Conservation (phyloP, 2,113 vertebrate species). For the Passerina amoena region DNA sequence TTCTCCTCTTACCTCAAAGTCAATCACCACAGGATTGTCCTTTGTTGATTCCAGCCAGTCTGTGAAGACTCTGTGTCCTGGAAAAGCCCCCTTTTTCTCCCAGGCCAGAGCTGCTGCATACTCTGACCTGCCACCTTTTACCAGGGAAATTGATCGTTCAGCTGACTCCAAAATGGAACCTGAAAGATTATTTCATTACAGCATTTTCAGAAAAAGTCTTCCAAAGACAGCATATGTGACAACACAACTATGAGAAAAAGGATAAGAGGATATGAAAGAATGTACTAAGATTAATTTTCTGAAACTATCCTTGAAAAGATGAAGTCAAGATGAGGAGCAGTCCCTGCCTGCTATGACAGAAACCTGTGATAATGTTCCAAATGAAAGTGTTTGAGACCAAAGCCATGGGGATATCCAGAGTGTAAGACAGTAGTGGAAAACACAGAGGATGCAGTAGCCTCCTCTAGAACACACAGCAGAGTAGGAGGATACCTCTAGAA, state of each 20-base stretch:
- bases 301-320: not conserved
- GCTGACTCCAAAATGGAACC: slow-evolving; percentile 86
- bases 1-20: slow-evolving; percentile 79
- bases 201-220: not conserved
- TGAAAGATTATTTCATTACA: slow-evolving; percentile 41
- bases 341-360: accelerated
- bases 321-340: not conserved
- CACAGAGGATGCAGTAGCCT: not conserved
- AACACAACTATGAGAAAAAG: not conserved
- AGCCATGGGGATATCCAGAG: not conserved
- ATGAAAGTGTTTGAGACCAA: not conserved
- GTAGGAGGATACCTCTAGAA: not conserved
- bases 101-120: slow-evolving; percentile 83
- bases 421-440: not conserved
- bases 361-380: not conserved
- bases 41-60: slow-evolving; percentile 87
- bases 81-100: slow-evolving; percentile 76
- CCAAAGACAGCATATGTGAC: not conserved
- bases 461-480: not conserved
- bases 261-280: not conserved
- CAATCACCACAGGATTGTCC: slow-evolving; percentile 84
- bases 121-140: slow-evolving; percentile 82
- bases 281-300: not conserved
- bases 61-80: slow-evolving; percentile 66
- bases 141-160: slow-evolving; percentile 83